Conservation (phyloP, 1,140 invertebrate genomes). For the Pseudomyrmex concolor region DNA sequence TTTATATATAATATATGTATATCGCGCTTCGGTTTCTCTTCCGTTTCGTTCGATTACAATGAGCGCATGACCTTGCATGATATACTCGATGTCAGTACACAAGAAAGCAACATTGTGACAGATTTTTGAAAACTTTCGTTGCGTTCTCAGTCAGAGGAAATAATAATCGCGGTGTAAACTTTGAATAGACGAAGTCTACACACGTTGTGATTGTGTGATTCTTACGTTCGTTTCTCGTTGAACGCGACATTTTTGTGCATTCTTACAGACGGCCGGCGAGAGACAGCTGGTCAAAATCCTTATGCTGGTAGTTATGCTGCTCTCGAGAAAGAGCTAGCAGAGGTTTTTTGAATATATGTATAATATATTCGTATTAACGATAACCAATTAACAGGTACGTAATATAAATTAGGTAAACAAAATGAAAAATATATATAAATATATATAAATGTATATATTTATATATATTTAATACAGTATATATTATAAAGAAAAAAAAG, state of each 20-base stretch:
- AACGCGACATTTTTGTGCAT: conserved; percentile 71
- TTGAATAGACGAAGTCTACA: conserved; percentile 67
- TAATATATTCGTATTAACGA: conserved; percentile 85
- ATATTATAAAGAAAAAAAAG: conserved; percentile 74
- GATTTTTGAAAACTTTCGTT: conserved; percentile 82
- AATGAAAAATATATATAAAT: conserved; percentile 70
- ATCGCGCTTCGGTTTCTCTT: conserved; percentile 73
- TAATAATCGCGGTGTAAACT: conserved; percentile 78
- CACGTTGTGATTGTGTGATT: conserved; percentile 58
- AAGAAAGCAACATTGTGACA: conserved; percentile 82
- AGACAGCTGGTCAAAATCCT: conserved; percentile 67
- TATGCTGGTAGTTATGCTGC: conserved; percentile 78
- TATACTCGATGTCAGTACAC: conserved; percentile 84
- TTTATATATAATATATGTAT: conserved; percentile 81
- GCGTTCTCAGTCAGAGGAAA: conserved; percentile 79
- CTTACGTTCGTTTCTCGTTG: conserved; percentile 68
- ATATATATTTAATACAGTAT: conserved; percentile 63
- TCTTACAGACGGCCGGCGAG: conserved; percentile 59
- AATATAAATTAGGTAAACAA: conserved; percentile 83
- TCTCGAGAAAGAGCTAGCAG: conserved; percentile 78
- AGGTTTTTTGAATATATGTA: conserved; percentile 84
- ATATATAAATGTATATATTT: conserved; percentile 58
- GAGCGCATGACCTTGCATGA: conserved; percentile 77
- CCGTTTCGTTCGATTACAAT: conserved; percentile 67
- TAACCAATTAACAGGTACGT: conserved; percentile 82